Evolutionary conservation across 2,113 vertebrate genomes (phyloP), one percentile per base, ranked within the genome.

Genomic region (Syngnathus floridae): DNA sequence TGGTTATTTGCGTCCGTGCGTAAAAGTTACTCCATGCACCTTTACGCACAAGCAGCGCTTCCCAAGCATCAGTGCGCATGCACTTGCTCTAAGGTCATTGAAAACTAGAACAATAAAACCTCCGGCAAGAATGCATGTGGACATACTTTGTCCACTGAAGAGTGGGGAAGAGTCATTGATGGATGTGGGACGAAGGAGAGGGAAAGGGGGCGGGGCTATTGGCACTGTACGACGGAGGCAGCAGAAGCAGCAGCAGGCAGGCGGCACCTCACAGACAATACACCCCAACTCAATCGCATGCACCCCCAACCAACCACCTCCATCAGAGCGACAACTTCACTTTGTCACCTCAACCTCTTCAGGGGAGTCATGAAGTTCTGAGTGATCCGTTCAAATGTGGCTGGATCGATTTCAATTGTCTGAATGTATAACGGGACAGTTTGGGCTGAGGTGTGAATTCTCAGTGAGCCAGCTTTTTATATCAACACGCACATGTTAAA

Each of bases 161-260:
- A 56, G 17, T 56, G 62, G 72, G 65, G 60, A 71, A 65, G 60
- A 52, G 57, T 73, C 74, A 81, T 70, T 78, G 71, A 77, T 81
- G 70, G 49, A 62, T 73, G 75, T 48, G 61, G 22, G 19, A 56
- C 35, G 31, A 56, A 62, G 41, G 12, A 12, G 14, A 72, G 69
- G 75, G 79, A 62, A n/a, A 38, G 59, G 66, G 74, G 77, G 79
- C 65, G 81, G 72, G 12, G 40, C 40, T 4, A 67, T 56, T 71
- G 72, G 61, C 84, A 86, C 86, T 88, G 86, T 87, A 88, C 82
- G 75, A 84, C 80, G 76, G 84, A 87, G 82, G 85, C 85, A 88
- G 89, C 90, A 48, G 45, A 14, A 81, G 85, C 85, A 88, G 89
- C 90, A 91, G 91, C 89, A 91, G 91, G 91, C 90, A 90, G 67